Conservation (phyloP, 2,888 invertebrate genomes). For the Gasteruption jaculator region DNA sequence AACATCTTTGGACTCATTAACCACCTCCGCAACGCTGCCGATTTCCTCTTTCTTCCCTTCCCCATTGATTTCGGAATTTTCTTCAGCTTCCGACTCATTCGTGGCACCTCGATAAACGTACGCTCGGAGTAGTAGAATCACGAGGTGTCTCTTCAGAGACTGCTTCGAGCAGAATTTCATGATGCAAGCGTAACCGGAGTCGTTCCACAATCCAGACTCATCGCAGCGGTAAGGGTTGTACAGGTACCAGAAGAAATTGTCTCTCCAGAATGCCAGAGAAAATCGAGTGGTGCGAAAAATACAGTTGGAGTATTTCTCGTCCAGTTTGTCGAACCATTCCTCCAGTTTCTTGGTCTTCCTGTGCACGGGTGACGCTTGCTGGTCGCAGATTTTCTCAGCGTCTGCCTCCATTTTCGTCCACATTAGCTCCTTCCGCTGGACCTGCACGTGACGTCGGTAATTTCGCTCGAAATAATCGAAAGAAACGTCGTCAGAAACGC, state of each 20-base stretch:
- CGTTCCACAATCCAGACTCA: conserved; percentile 37
- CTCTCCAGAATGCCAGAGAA: conserved; percentile 41
- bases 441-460: conserved; percentile 15
- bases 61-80: neutral
- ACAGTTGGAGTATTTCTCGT: conserved; percentile 31
- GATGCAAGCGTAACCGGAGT: conserved; percentile 37
- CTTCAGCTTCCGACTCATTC: neutral
- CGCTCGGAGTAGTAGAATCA: conserved; percentile 38
- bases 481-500: conserved; percentile 7
- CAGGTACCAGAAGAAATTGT: conserved; percentile 41
- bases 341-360: conserved; percentile 27
- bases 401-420: conserved; percentile 28
- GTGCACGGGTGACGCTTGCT: conserved; percentile 25
- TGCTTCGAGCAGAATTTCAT: conserved; percentile 37
- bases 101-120: conserved; percentile 27
- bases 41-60: neutral
- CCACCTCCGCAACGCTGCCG: neutral
- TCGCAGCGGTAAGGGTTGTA: conserved; percentile 45
- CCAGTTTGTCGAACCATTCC: conserved; percentile 34
- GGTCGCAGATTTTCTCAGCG: conserved; percentile 26
- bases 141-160: conserved; percentile 36
- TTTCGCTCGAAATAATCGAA: conserved; percentile 29
- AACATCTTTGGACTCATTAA: conserved; percentile 4
- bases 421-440: conserved; percentile 33
- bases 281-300: conserved; percentile 36